phyloP scores from a whole-genome alignment of 2,888 invertebrate species.

The Cepaea hortensis region DNA sequence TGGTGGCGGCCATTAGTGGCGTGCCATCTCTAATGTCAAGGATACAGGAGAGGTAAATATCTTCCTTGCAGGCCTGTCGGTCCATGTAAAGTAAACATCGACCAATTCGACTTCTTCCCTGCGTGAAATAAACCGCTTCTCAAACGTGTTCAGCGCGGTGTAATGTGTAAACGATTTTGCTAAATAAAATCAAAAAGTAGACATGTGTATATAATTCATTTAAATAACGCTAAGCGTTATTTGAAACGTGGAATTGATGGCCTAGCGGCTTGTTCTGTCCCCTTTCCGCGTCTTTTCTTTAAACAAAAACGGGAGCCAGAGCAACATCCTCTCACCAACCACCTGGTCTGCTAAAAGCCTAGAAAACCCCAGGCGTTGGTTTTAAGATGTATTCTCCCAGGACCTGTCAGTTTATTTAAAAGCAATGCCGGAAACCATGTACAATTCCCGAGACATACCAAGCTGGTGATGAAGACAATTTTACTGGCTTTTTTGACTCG shows the following conservation, averaged over 20 bases:
- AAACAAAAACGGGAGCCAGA: neutral
- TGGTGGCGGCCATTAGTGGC: conserved; percentile 20
- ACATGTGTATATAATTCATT: conserved; percentile 37
- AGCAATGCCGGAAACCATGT: neutral
- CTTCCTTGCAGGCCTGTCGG: neutral
- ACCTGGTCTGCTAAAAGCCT: neutral
- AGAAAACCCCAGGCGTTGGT: neutral
- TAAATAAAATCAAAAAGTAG: conserved; percentile 27
- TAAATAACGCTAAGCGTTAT: conserved; percentile 37
- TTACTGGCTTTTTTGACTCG: neutral
- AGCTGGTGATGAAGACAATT: neutral
- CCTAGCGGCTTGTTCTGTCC: too few relatives aligned
- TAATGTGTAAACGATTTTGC: conserved; percentile 23
- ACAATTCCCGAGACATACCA: neutral
- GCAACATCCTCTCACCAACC: neutral
- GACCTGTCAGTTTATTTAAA: conserved; percentile 11
- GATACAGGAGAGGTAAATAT: too few relatives aligned
- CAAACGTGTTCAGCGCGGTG: neutral
- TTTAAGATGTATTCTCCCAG: neutral
- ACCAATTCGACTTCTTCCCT: neutral
- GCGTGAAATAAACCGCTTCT: neutral
- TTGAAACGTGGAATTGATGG: conserved; percentile 18
- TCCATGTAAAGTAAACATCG: conserved; percentile 10
- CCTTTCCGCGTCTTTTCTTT: neutral
- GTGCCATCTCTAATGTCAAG: conserved; percentile 10